A percentile compares a stretch with the other conserved stretches of the same genome.
Conservation (phyloP, 1,140 invertebrate genomes). For the Dolichoris vasculosae region DNA sequence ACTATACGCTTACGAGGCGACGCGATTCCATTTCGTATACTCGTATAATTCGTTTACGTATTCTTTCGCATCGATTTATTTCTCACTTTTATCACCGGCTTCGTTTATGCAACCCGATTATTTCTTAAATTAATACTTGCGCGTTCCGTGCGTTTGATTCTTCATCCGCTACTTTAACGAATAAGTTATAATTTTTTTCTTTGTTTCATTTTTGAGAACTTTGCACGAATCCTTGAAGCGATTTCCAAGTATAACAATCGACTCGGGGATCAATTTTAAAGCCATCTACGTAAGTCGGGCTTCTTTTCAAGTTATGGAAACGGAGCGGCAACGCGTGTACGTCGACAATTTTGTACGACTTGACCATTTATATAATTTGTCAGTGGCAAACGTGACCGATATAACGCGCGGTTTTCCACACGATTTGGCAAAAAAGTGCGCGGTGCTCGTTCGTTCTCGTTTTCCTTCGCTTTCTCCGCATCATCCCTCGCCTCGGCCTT, state of each 20-base stretch:
- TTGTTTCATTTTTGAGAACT: too few relatives aligned
- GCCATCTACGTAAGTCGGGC: neutral
- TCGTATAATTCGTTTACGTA: neutral
- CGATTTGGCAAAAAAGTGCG: slow-evolving; percentile 73
- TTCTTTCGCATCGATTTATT: neutral
- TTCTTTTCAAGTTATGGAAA: slow-evolving; percentile 17
- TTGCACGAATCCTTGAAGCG: too few relatives aligned
- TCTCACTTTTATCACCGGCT: too few relatives aligned
- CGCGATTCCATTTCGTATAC: neutral
- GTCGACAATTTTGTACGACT: slow-evolving; percentile 55
- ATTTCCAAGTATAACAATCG: too few relatives aligned
- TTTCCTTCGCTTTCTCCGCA: slow-evolving; percentile 26
- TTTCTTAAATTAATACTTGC: neutral
- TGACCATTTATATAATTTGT: slow-evolving; percentile 73
- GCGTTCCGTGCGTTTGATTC: neutral
- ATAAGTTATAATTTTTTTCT: too few relatives aligned
- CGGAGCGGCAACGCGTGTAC: neutral
- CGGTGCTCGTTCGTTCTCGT: slow-evolving; percentile 53
- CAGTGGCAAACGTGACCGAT: slow-evolving; percentile 67
- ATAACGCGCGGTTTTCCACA: slow-evolving; percentile 65
- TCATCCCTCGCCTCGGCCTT: slow-evolving; percentile 40
- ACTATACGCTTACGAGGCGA: neutral
- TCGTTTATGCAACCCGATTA: too few relatives aligned
- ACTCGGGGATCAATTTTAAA: too few relatives aligned
- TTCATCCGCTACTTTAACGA: neutral